Evolutionary conservation across 2,113 vertebrate species (phyloP).

Genomic region (Myotis brandtii): DNA sequence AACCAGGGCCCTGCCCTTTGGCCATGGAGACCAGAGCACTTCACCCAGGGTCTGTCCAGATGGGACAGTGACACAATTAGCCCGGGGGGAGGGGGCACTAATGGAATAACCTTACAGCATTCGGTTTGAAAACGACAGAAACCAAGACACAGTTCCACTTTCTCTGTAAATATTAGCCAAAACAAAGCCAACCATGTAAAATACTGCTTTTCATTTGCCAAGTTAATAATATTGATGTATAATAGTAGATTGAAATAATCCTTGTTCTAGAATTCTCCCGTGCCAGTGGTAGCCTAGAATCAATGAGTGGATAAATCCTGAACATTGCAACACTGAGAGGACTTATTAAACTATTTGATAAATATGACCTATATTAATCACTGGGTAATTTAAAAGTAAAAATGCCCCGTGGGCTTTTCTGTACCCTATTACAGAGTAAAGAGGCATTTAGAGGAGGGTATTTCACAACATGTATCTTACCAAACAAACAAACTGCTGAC

Average conservation of each 20-base stretch:
- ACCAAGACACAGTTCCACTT: background rate
- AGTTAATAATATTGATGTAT: background rate
- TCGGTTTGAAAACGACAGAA: background rate
- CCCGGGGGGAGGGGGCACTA: background rate
- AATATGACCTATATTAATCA: background rate
- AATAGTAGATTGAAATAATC: background rate
- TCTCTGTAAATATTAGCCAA: background rate
- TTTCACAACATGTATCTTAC: background rate
- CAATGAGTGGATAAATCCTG: background rate
- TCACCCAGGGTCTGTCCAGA: background rate
- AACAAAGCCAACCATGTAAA: background rate
- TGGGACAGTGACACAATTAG: background rate
- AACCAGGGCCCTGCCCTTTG: slow-evolving; percentile 60
- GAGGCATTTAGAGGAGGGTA: background rate
- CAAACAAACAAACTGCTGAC: background rate
- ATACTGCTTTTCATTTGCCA: background rate
- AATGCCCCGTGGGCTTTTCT: background rate
- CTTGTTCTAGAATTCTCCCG: background rate
- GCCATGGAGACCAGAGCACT: background rate
- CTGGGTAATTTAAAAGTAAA: background rate
- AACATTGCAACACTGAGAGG: background rate
- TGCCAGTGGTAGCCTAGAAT: background rate
- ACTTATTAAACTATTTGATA: background rate
- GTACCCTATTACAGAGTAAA: background rate
- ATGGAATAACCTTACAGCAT: background rate